phyloP scores from a whole-genome alignment of 1,140 invertebrate species.

The Drosophila sp. region DNA sequence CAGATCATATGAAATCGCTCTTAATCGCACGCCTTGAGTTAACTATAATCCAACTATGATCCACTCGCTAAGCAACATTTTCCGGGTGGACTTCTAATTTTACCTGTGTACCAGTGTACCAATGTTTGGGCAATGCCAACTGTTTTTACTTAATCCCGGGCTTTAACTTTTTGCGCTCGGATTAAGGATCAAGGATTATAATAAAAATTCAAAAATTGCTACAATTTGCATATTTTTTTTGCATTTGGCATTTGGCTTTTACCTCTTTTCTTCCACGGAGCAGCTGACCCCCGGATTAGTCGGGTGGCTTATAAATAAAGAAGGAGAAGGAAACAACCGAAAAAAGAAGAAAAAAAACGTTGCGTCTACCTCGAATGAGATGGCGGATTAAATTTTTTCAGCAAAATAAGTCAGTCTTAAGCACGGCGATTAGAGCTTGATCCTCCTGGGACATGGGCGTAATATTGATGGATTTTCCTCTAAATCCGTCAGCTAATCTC shows the following conservation, averaged over 20 bases:
- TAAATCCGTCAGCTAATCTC: slow-evolving; percentile 77
- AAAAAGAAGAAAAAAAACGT: slow-evolving; percentile 38
- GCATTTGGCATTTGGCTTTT: slow-evolving; percentile 31
- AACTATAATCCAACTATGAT: slow-evolving; percentile 72
- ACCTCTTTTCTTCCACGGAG: slow-evolving; percentile 62
- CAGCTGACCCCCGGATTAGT: slow-evolving; percentile 64
- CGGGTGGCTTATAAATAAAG: not conserved
- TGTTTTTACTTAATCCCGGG: slow-evolving; percentile 70
- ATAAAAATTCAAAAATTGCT: slow-evolving; percentile 56
- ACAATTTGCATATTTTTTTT: slow-evolving; percentile 56
- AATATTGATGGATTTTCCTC: slow-evolving; percentile 82
- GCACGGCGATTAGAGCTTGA: slow-evolving; percentile 77
- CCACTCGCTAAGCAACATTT: slow-evolving; percentile 48
- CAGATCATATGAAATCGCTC: slow-evolving; percentile 27
- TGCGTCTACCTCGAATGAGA: slow-evolving; percentile 52
- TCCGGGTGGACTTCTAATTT: slow-evolving; percentile 40
- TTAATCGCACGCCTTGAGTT: slow-evolving; percentile 70
- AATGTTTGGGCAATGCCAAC: slow-evolving; percentile 43
- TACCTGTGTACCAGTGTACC: slow-evolving; percentile 29
- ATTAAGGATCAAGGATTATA: slow-evolving; percentile 35
- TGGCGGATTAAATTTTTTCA: slow-evolving; percentile 78
- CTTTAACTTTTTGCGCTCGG: slow-evolving; percentile 61
- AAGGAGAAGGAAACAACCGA: not conserved
- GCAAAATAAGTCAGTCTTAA: slow-evolving; percentile 73
- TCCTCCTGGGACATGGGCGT: slow-evolving; percentile 70